Evolutionary conservation across 2,888 invertebrate genomes (phyloP).

Genomic region (Cheiracanthium punctorium): DNA sequence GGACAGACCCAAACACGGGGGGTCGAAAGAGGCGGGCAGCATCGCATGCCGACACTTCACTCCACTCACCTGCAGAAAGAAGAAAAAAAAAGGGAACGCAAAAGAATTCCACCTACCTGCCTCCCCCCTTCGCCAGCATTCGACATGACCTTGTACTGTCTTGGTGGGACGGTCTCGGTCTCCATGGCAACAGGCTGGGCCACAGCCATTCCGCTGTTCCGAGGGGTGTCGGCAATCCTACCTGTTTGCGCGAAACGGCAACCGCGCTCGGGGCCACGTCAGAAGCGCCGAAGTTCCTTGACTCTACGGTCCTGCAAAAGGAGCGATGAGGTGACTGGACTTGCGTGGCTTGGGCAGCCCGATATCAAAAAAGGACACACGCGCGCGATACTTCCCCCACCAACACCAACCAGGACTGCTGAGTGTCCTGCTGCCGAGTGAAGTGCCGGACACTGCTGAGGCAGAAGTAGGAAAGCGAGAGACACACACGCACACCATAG

Average conservation of each 20-base stretch:
- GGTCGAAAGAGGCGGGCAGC: slow-evolving; percentile 17
- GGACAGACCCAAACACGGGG: neutral
- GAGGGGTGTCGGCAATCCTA: slow-evolving; percentile 38
- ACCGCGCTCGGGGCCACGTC: slow-evolving; percentile 32
- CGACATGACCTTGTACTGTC: slow-evolving; percentile 54
- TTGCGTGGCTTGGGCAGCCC: neutral
- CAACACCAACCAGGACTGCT: neutral
- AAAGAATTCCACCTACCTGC: slow-evolving; percentile 23
- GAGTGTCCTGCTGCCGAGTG: neutral
- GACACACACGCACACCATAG: slow-evolving; percentile 32
- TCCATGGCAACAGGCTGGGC: slow-evolving; percentile 60
- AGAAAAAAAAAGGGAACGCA: slow-evolving; percentile 12
- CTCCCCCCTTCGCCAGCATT: slow-evolving; percentile 38
- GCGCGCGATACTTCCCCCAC: too few species aligned
- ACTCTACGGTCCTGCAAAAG: slow-evolving; percentile 19
- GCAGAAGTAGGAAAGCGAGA: slow-evolving; percentile 3
- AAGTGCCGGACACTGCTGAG: slow-evolving; percentile 15
- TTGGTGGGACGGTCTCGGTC: slow-evolving; percentile 68
- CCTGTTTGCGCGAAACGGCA: slow-evolving; percentile 25
- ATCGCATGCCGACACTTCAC: slow-evolving; percentile 46
- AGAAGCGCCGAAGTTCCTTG: slow-evolving; percentile 48
- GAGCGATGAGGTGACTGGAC: slow-evolving; percentile 1
- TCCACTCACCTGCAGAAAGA: slow-evolving; percentile 43
- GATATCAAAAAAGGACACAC: slow-evolving; percentile 5
- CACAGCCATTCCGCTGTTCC: slow-evolving; percentile 30